Percentiles rank a stretch among this genome's conserved stretches.
phyloP scores from a whole-genome alignment of 1,140 invertebrate species.

The Alviniconcha marisindica region DNA sequence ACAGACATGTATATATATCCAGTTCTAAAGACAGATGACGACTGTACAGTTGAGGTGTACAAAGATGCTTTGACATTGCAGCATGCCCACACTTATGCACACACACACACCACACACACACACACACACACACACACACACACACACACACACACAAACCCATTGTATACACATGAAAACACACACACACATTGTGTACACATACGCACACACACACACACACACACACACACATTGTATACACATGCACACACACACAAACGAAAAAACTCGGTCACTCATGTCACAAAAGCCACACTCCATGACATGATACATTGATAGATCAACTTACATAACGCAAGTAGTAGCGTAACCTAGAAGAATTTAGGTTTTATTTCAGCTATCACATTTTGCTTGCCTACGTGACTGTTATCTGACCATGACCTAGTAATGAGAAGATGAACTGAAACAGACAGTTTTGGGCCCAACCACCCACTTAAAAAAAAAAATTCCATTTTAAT shows the following conservation, averaged over 20 bases:
- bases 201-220: neutral
- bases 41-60: too few species aligned
- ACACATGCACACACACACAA: neutral
- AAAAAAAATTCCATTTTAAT: too few species aligned
- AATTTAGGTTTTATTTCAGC: neutral
- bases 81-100: too few species aligned
- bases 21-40: too few species aligned
- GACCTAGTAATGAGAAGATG: too few species aligned
- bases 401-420: too few species aligned
- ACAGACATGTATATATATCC: too few species aligned
- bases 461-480: too few species aligned
- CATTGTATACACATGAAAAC: too few species aligned
- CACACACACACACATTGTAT: neutral
- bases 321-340: neutral
- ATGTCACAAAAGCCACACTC: neutral
- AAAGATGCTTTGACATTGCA: too few species aligned
- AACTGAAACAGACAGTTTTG: too few species aligned
- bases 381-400: neutral
- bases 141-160: too few species aligned
- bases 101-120: neutral
- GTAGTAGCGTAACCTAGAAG: neutral
- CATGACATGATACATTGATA: neutral
- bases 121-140: neutral
- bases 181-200: neutral
- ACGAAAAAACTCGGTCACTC: neutral